These are phyloP conservation scores for Sycophila sp. DNA, from an alignment of 1,140 invertebrate species.

Conservation along the genomic window DNA sequence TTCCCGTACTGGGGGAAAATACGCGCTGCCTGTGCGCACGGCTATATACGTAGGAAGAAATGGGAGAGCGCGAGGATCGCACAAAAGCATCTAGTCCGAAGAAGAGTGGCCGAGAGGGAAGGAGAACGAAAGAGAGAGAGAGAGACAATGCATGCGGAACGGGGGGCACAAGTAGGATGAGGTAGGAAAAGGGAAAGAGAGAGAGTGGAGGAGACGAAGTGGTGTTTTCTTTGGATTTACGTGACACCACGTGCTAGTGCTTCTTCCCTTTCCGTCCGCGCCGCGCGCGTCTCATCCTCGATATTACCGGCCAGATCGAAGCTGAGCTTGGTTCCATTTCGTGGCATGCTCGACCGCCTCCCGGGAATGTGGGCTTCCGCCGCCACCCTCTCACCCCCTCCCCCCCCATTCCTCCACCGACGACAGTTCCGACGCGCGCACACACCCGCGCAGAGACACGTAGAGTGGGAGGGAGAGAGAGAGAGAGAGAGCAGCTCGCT, in stretches of 20 bases:
- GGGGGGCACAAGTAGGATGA: slow-evolving; percentile 17
- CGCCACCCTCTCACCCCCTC: slow-evolving; percentile 36
- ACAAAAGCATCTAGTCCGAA: slow-evolving; percentile 9
- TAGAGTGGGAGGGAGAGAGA: no score
- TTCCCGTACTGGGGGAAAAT: background rate
- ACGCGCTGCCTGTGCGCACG: background rate
- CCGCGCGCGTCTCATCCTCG: slow-evolving; percentile 36
- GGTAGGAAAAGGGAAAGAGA: slow-evolving; percentile 43
- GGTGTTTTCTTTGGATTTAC: slow-evolving; percentile 61
- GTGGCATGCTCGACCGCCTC: slow-evolving; percentile 54
- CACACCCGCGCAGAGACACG: background rate
- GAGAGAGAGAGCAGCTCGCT: background rate
- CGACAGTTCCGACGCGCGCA: slow-evolving; percentile 21
- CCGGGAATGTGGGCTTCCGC: slow-evolving; percentile 54
- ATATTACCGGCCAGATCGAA: slow-evolving; percentile 56
- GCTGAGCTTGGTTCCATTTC: slow-evolving; percentile 51
- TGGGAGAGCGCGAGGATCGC: background rate
- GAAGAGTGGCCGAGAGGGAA: background rate
- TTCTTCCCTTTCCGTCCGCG: slow-evolving; percentile 21
- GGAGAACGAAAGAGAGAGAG: background rate
- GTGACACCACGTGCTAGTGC: slow-evolving; percentile 53
- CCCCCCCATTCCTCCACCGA: slow-evolving; percentile 19
- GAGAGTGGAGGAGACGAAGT: slow-evolving; percentile 49
- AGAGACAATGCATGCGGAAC: no score
- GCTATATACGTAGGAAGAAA: slow-evolving; percentile 33